Evolutionary conservation across 2,888 invertebrate genomes (phyloP).

Genomic region (Scaptomyza polygonia): DNA sequence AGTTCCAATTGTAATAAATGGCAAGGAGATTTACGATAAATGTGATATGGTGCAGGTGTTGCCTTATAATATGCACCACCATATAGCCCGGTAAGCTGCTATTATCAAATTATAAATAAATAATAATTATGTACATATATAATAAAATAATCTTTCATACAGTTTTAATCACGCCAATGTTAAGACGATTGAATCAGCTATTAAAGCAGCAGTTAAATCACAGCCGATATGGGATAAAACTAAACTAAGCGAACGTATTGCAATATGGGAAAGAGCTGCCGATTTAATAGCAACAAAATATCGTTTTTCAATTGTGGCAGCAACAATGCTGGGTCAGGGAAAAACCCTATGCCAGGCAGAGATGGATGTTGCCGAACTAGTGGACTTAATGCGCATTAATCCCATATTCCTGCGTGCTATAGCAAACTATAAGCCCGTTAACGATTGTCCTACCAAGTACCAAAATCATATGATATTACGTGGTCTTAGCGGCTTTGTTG

Average conservation of each 20-base stretch:
- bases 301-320: conserved; percentile 94
- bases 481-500: conserved; percentile 97
- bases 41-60: conserved; percentile 90
- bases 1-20: conserved; percentile 97
- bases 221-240: conserved; percentile 94
- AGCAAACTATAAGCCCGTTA: conserved; percentile 94
- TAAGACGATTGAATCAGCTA: conserved; percentile 92
- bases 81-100: conserved; percentile 87
- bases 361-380: conserved; percentile 96
- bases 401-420: conserved; percentile 92
- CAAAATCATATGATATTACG: conserved; percentile 93
- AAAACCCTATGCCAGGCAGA: conserved; percentile 98
- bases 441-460: conserved; percentile 88
- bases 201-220: conserved; percentile 89
- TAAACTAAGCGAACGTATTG: conserved; percentile 90
- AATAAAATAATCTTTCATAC: no score
- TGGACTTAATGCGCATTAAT: conserved; percentile 95
- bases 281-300: conserved; percentile 94
- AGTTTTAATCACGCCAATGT: conserved; percentile 95
- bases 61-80: conserved; percentile 94
- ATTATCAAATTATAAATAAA: no score
- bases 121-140: no score
- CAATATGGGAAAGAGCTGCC: conserved; percentile 94
- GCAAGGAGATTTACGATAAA: conserved; percentile 90
- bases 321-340: conserved; percentile 98